These are phyloP conservation scores for Thomomys bottae DNA, from an alignment of 2,113 vertebrate species.

Conservation along the genomic window DNA sequence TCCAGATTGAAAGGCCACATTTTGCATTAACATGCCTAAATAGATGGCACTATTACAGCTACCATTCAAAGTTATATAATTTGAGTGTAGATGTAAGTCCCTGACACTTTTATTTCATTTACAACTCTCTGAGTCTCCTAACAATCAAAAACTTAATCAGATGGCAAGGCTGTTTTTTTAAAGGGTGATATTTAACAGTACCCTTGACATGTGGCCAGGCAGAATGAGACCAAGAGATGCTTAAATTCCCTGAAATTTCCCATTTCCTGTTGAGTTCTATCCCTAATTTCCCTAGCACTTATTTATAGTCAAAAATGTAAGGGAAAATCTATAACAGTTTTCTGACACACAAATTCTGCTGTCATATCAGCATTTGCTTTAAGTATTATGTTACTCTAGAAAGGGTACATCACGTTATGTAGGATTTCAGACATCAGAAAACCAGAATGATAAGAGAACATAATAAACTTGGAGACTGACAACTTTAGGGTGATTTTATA, in stretches of 20 bases:
- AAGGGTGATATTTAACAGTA: background rate
- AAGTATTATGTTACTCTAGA: background rate
- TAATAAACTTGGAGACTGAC: background rate
- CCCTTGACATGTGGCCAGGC: background rate
- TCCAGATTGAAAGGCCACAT: background rate
- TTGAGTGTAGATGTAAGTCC: constrained; percentile 8
- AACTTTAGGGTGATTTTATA: constrained; percentile 26
- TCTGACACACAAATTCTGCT: background rate
- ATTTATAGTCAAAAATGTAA: background rate
- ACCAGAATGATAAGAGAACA: background rate
- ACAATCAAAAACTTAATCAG: constrained; percentile 36
- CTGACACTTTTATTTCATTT: constrained; percentile 59
- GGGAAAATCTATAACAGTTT: background rate
- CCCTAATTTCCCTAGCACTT: background rate
- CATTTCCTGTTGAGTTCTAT: background rate
- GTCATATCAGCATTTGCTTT: background rate
- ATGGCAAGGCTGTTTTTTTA: background rate
- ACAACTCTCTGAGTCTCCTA: constrained; percentile 22
- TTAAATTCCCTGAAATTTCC: background rate
- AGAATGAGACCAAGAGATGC: no score
- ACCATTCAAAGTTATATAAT: background rate
- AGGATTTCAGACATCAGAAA: constrained; percentile 15
- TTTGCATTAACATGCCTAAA: background rate
- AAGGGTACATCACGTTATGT: background rate
- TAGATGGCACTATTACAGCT: background rate